phyloP scores from a whole-genome alignment of 1,140 invertebrate species.

The Lepidurus packardi region DNA sequence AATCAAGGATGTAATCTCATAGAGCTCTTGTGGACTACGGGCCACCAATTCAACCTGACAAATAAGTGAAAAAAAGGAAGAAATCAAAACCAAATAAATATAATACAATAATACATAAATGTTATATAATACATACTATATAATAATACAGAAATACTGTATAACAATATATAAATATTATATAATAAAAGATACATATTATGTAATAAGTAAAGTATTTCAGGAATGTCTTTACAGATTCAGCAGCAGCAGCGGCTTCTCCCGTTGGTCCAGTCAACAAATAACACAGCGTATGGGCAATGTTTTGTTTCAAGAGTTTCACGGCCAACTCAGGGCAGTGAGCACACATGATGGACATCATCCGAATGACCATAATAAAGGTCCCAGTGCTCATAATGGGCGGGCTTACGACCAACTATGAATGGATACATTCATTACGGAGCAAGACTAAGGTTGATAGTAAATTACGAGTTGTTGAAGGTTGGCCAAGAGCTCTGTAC shows the following conservation, averaged over 20 bases:
- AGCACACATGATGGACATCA: constrained; percentile 91
- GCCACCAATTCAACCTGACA: constrained; percentile 72
- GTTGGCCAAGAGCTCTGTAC: constrained; percentile 83
- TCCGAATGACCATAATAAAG: constrained; percentile 91
- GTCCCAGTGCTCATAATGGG: constrained; percentile 86
- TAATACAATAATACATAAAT: no score
- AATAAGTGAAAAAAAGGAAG: not conserved
- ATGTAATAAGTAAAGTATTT: not conserved
- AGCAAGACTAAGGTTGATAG: constrained; percentile 3
- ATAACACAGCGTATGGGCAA: constrained; percentile 87
- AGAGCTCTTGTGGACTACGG: constrained; percentile 87
- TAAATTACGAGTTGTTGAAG: constrained; percentile 75
- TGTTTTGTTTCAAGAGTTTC: constrained; percentile 84
- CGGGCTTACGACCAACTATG: constrained; percentile 80
- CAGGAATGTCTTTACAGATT: no score
- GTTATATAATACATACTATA: not conserved
- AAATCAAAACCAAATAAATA: constrained; percentile 18
- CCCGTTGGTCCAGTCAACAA: constrained; percentile 77
- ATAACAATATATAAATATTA: constrained; percentile 24
- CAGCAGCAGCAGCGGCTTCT: constrained; percentile 42
- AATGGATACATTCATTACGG: constrained; percentile 24
- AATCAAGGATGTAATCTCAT: constrained; percentile 92
- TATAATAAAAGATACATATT: constrained; percentile 8
- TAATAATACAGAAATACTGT: not conserved
- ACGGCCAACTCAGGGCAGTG: constrained; percentile 89